phyloP scores from a whole-genome alignment of 2,797 vertebrate species.

The Xiphorhynchus erythropygius region DNA sequence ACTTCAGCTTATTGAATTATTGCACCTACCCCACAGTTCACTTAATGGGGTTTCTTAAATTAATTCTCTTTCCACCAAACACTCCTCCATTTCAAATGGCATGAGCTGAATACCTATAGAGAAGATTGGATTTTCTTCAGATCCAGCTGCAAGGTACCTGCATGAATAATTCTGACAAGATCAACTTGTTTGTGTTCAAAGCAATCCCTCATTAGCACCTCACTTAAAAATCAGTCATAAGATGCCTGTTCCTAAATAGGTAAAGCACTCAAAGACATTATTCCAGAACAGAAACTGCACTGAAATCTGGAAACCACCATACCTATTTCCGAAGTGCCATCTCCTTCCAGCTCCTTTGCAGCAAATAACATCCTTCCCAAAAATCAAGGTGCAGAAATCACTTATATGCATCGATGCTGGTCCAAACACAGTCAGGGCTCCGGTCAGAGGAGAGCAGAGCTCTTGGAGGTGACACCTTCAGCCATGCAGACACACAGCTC shows the following conservation, averaged over 20 bases:
- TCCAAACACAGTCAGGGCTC: background rate
- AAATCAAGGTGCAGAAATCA: background rate
- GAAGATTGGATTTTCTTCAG: background rate
- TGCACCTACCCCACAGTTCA: background rate
- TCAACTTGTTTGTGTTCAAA: background rate
- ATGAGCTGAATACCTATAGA: background rate
- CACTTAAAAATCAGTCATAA: background rate
- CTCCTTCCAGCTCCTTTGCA: background rate
- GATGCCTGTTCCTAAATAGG: background rate
- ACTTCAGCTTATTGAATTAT: background rate
- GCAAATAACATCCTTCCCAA: background rate
- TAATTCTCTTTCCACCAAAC: background rate
- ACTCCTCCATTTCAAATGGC: background rate
- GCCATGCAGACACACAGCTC: background rate
- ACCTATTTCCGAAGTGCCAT: background rate
- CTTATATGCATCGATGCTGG: accelerated
- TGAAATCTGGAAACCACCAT: background rate
- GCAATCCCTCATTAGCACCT: background rate
- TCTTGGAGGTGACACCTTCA: background rate
- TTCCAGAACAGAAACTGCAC: background rate
- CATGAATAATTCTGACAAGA: background rate
- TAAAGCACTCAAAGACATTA: background rate
- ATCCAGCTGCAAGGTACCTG: background rate
- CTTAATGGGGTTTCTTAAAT: background rate
- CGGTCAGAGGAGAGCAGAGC: accelerated